These are phyloP conservation scores for Lepas anatifera DNA, from an alignment of 2,888 invertebrate genomes.

Conservation along the genomic window DNA sequence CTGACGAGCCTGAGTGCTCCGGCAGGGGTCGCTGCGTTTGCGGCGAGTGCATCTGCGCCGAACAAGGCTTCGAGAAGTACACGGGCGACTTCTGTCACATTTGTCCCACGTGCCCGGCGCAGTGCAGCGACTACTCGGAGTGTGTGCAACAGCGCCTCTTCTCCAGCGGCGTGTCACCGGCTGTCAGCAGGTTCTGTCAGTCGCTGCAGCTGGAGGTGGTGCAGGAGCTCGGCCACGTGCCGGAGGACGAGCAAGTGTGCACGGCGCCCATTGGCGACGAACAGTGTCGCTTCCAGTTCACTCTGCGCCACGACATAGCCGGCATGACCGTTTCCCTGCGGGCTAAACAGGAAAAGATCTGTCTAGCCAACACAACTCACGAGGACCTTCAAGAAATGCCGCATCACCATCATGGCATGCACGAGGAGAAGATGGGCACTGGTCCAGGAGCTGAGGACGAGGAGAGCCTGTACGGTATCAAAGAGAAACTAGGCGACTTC, in stretches of 20 bases:
- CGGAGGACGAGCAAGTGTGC: neutral
- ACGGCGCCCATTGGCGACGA: neutral
- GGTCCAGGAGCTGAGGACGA: neutral
- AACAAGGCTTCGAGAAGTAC: slow-evolving; percentile 8
- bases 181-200: neutral
- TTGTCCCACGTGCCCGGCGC: slow-evolving; percentile 13
- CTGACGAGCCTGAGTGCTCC: neutral
- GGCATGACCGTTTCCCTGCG: neutral
- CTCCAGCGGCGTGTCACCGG: neutral
- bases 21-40: neutral
- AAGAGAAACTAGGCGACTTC: no score
- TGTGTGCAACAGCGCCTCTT: neutral
- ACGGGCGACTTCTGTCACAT: slow-evolving; percentile 14
- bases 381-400: neutral
- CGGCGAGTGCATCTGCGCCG: slow-evolving; percentile 30
- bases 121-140: neutral
- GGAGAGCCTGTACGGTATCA: neutral
- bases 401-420: neutral
- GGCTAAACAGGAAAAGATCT: neutral
- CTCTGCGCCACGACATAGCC: neutral
- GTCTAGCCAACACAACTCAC: neutral
- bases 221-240: neutral
- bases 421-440: neutral
- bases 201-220: neutral
- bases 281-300: neutral